Base-by-base conservation (phyloP, 2,888 invertebrate species). In the Brenthis daphne region DNA sequence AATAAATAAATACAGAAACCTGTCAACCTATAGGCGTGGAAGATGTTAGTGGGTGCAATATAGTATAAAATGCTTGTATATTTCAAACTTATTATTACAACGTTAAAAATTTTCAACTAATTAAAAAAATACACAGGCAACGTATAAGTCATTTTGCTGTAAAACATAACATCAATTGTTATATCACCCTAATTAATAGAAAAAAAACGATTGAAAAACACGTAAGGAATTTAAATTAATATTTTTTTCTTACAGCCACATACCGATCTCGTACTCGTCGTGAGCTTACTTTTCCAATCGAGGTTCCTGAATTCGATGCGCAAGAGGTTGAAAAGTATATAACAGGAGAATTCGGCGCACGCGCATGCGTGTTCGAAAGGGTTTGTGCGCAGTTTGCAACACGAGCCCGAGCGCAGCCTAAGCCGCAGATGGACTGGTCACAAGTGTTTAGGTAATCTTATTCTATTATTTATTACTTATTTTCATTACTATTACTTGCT, bases 241-340 rank as follows among this genome's bases (percentile, higher is more conserved):
- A 37, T 13, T 53, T 53, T 13, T 6, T 60, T n/a, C 43, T 89
- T 89, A 29, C 92, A 97, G 97, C 93, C 68, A 97, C 97, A 24
- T 97, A 97, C 84, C 93, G 93, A 53, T 93, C 94, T 16, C 94
- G 96, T 58, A 93, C 90, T 61, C 94, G 95, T 72, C 94, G 97
- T 65, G 93, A 93, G 76, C 80, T 90, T 12, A 76, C 82, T 2
- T 82, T 78, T 66, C 76, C 74, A 2, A 75, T 75, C 56, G 82
- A 85, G 63, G 61, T 77, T 1, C 78, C 82, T 1, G 90, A 86
- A 68, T 88, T 87, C 65, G 96, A 97, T 83, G 94, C 95, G 43
- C 89, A 90, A 0, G 94, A 96, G 80, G 96, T 96, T n/a, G 97
- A 97, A 88, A 96, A 96, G 84, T 95, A 95, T 85, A 94, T 97